Base-by-base conservation (phyloP, 2,888 invertebrate genomes). In the Falcaria lacertinaria region DNA sequence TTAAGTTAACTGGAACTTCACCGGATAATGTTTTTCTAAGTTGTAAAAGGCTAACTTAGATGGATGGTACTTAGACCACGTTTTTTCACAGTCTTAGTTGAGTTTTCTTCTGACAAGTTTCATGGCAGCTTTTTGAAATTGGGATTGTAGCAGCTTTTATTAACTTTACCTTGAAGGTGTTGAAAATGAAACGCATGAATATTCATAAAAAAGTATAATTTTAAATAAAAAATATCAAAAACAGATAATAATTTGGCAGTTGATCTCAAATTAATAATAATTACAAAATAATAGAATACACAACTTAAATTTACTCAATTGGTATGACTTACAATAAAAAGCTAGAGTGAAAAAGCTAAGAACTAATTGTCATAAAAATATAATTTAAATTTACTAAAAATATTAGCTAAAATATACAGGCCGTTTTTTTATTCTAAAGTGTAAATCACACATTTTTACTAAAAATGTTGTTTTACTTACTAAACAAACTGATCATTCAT, bases 391-490 rank as follows among this genome's bases (percentile, higher is more conserved):
- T 53, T 43, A 60, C 55, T 60, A 67, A 64, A 60, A 74, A 70
- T 74, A 69, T 69, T 74, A 73, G 55, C 64, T 75, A 76, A 71
- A 82, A 82, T 82, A 74, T 85, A 86, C 85, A 85, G 80, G 83
- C 80, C 79, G 55, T 79, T 69, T 66, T 54, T 64, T 67, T 19
- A 60, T 64, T 70, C 71, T 68, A 71, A 57, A 61, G 59, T 64
- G 65, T 49, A 52, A 57, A 74, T 80, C 78, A 79, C 79, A 73
- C 69, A 52, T 62, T 63, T 68, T 60, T 46, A 52, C 50, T 57
- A 57, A 57, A 64, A 60, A 57, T 54, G 59, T 32, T 46, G 49
- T 42, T 35, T 38, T 45, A 48, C 41, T 38, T 25, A 59, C 44
- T 48, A 51, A 52, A 42, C n/a, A n/a, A 13, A 43, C 41, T 36